These are phyloP conservation scores for Myotis yumanensis DNA, from an alignment of 2,113 vertebrate species.

Conservation along the genomic window DNA sequence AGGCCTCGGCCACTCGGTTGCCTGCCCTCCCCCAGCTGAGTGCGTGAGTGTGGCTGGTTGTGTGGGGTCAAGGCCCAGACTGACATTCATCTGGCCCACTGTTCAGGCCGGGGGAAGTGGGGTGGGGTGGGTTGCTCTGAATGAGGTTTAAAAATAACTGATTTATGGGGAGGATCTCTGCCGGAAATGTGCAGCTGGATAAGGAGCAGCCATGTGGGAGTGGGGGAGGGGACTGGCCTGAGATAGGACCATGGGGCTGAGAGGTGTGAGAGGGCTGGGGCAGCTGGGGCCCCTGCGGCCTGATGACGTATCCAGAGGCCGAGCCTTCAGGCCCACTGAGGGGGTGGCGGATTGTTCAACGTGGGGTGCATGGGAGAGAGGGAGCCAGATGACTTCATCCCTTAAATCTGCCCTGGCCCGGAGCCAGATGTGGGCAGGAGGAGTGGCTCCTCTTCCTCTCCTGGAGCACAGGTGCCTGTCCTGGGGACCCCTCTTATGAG, in stretches of 20 bases:
- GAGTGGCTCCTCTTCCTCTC: background rate
- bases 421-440: background rate
- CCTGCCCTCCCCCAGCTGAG: background rate
- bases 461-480: background rate
- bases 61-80: constrained; percentile 31
- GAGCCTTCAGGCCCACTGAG: background rate
- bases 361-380: background rate
- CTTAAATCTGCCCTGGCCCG: background rate
- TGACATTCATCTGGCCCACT: constrained; percentile 5
- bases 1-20: accelerated
- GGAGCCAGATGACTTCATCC: constrained; percentile 26
- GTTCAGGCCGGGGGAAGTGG: constrained; percentile 29
- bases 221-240: background rate
- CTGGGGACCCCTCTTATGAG: background rate
- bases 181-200: constrained; percentile 55
- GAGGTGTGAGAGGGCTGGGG: background rate
- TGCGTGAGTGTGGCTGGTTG: background rate
- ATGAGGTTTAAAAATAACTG: constrained; percentile 73
- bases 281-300: background rate
- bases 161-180: constrained; percentile 45
- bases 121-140: background rate
- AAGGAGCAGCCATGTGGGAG: background rate
- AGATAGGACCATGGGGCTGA: background rate
- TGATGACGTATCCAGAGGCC: background rate
- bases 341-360: background rate